phyloP scores from a whole-genome alignment of 2,113 vertebrate species.

The Martes martes region DNA sequence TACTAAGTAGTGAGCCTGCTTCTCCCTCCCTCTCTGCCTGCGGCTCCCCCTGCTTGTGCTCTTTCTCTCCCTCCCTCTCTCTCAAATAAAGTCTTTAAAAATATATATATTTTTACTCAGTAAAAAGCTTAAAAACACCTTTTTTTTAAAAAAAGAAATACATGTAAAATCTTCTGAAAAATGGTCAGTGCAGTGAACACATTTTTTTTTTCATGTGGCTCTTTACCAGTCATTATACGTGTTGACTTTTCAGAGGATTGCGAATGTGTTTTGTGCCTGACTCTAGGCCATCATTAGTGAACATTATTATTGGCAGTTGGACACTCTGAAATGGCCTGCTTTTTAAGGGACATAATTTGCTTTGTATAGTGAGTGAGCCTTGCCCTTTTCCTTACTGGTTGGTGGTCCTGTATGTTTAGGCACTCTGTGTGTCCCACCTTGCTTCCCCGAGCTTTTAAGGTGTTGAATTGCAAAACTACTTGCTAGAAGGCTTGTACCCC shows the following conservation, averaged over 20 bases:
- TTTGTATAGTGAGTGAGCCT: background rate
- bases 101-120: background rate
- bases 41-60: too few relatives aligned
- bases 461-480: background rate
- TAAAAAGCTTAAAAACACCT: background rate
- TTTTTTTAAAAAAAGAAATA: background rate
- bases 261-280: background rate
- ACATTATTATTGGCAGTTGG: background rate
- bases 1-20: too few relatives aligned
- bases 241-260: background rate
- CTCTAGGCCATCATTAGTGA: background rate
- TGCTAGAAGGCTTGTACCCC: background rate
- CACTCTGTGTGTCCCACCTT: background rate
- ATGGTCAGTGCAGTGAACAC: background rate
- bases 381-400: background rate
- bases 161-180: background rate
- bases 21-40: too few relatives aligned
- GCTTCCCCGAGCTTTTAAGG: background rate
- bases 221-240: background rate
- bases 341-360: background rate
- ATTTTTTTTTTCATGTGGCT: background rate
- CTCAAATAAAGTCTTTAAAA: too few relatives aligned
- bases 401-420: background rate
- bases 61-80: too few relatives aligned
- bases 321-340: background rate